Percentiles rank a stretch among this genome's conserved stretches.
phyloP scores from a whole-genome alignment of 1,140 invertebrate genomes.

The Cydia amplana region DNA sequence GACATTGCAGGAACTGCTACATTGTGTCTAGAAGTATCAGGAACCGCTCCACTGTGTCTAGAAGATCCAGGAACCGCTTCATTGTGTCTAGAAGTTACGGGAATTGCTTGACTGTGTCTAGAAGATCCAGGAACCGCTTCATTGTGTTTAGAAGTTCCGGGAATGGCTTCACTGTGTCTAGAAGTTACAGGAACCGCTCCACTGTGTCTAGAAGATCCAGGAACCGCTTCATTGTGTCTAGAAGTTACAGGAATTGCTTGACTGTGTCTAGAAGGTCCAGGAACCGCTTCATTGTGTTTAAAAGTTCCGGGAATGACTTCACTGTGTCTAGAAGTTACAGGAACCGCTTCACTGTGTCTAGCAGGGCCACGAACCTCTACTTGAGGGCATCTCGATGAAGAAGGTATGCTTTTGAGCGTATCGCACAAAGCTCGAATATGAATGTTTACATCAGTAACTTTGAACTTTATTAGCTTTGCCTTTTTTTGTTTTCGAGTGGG shows the following conservation, averaged over 20 bases:
- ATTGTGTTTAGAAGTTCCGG: not conserved
- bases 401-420: too few relatives aligned
- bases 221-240: too few relatives aligned
- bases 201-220: not conserved
- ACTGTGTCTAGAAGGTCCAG: not conserved
- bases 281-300: not conserved
- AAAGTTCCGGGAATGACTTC: too few relatives aligned
- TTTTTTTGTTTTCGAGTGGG: too few relatives aligned
- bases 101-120: too few relatives aligned
- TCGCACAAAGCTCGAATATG: too few relatives aligned
- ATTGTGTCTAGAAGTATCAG: not conserved
- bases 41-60: not conserved
- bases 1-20: not conserved
- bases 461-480: too few relatives aligned
- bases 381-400: not conserved
- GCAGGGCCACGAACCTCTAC: not conserved
- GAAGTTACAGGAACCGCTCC: not conserved
- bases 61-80: not conserved
- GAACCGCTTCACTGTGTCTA: not conserved
- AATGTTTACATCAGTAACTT: too few relatives aligned
- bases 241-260: not conserved
- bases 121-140: not conserved
- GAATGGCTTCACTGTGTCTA: not conserved
- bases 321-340: too few relatives aligned
- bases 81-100: too few relatives aligned